Evolutionary conservation across 2,797 vertebrate genomes (phyloP).

Genomic region (Sebastes minor): DNA sequence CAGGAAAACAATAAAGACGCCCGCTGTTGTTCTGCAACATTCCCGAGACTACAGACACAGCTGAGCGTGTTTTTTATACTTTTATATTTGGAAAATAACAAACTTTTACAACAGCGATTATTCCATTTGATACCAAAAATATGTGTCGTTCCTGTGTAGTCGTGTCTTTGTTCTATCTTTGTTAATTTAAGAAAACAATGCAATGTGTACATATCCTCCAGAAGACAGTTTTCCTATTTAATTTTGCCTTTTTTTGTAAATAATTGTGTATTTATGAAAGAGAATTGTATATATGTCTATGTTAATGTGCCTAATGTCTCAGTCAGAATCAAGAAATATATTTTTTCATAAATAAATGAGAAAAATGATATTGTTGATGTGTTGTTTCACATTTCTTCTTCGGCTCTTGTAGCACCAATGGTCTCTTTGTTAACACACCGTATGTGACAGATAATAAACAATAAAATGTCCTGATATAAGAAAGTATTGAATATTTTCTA

Average conservation of each 20-base stretch:
- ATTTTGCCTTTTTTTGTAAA: conserved; percentile 75
- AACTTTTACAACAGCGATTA: conserved; percentile 13
- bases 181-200: conserved; percentile 82
- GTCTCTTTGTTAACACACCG: not conserved
- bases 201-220: conserved; percentile 80
- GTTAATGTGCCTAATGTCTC: conserved; percentile 68
- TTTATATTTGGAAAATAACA: not conserved
- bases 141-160: conserved; percentile 57
- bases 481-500: not conserved
- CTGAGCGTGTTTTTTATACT: not conserved
- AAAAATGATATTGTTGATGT: conserved; percentile 48
- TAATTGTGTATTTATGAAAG: conserved; percentile 85
- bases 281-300: conserved; percentile 84
- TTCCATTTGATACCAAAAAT: conserved; percentile 77
- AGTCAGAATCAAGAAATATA: conserved; percentile 78
- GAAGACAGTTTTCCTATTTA: conserved; percentile 80
- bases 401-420: not conserved
- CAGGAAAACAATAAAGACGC: not conserved
- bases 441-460: not conserved
- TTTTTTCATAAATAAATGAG: conserved; percentile 85
- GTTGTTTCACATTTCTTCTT: conserved; percentile 3
- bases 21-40: conserved; percentile 18
- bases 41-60: conserved; percentile 26
- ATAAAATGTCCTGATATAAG: not conserved
- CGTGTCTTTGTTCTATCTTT: conserved; percentile 55